phyloP scores from a whole-genome alignment of 2,888 invertebrate genomes.

The Melanargia galathea region DNA sequence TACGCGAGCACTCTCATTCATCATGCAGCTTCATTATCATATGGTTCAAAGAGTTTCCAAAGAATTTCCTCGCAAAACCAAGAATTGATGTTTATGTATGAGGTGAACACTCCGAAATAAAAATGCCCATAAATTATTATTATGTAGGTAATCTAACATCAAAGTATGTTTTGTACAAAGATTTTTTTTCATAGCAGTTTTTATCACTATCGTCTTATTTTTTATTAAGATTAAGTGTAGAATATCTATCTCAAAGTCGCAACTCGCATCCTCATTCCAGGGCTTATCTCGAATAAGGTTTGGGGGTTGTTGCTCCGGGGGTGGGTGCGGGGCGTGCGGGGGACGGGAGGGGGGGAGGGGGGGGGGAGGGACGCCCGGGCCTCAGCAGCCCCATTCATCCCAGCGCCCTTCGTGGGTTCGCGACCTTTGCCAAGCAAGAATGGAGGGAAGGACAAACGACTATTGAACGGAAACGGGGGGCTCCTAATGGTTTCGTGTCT shows the following conservation, averaged over 20 bases:
- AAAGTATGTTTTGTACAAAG: no score
- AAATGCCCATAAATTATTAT: no score
- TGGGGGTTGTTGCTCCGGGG: constrained; percentile 74
- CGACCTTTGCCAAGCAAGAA: constrained; percentile 62
- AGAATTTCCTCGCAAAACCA: no score
- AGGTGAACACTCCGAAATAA: no score
- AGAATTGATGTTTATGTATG: no score
- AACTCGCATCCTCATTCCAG: constrained; percentile 55
- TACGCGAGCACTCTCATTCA: no score
- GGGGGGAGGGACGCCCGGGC: constrained; percentile 51
- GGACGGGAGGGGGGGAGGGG: constrained; percentile 45
- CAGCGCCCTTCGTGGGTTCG: constrained; percentile 66
- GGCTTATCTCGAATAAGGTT: constrained; percentile 72
- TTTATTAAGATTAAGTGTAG: constrained; percentile 59
- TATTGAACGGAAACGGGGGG: constrained; percentile 51
- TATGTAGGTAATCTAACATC: no score
- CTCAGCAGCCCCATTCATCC: constrained; percentile 64
- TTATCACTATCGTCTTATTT: constrained; percentile 22
- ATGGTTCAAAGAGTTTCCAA: no score
- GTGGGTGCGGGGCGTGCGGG: constrained; percentile 50
- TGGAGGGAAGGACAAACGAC: constrained; percentile 61
- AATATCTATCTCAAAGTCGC: constrained; percentile 47
- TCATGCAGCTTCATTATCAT: no score
- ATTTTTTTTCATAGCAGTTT: neutral
- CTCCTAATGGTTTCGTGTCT: constrained; percentile 36